These are phyloP conservation scores for Masticophis lateralis DNA, from an alignment of 2,797 vertebrate species.

Conservation along the genomic window DNA sequence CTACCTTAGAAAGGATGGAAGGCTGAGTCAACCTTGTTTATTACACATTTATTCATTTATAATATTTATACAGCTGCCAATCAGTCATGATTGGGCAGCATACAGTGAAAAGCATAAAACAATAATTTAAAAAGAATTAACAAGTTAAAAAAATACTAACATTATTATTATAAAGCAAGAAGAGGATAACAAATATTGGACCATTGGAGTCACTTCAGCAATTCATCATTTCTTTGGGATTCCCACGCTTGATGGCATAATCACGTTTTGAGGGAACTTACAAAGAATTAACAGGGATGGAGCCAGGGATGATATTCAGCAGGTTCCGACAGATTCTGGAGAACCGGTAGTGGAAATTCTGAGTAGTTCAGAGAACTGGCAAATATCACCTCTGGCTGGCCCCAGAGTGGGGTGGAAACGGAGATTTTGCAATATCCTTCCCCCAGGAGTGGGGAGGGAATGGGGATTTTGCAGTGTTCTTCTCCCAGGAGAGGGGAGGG, in stretches of 20 bases:
- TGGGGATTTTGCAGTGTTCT: too few relatives aligned
- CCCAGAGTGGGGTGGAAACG: too few relatives aligned
- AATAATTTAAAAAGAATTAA: not conserved
- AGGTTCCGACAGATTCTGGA: too few relatives aligned
- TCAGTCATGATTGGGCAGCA: not conserved
- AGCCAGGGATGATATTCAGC: not conserved
- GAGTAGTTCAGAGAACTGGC: too few relatives aligned
- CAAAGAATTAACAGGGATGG: not conserved
- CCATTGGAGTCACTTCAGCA: not conserved
- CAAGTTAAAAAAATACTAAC: not conserved
- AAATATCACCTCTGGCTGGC: too few relatives aligned
- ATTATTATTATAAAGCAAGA: not conserved
- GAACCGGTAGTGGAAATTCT: too few relatives aligned
- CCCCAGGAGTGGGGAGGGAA: too few relatives aligned
- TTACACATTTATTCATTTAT: not conserved
- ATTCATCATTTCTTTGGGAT: not conserved
- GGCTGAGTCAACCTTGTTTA: not conserved
- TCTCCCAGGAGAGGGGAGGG: too few relatives aligned
- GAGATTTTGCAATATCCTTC: too few relatives aligned
- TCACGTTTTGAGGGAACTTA: not conserved
- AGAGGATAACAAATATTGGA: not conserved
- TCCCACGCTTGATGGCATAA: not conserved
- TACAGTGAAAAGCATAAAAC: not conserved
- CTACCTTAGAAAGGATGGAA: too few relatives aligned
- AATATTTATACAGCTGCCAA: not conserved